Conservation (phyloP, 2,888 invertebrate species). For the Tholera decimalis region DNA sequence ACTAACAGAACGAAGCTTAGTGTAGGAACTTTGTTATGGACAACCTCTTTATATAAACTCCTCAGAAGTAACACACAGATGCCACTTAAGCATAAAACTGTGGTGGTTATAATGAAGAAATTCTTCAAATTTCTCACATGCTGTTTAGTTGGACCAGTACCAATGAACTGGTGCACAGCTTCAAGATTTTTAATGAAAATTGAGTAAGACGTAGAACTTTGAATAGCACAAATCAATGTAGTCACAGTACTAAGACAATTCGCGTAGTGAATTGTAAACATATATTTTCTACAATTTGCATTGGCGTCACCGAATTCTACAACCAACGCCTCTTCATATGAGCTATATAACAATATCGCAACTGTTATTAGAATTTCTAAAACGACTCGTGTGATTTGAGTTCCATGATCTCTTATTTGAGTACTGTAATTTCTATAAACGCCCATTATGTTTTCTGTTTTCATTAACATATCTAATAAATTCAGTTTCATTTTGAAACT, state of each 20-base stretch:
- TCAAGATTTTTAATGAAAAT: slow-evolving; percentile 1
- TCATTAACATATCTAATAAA: slow-evolving; percentile 4
- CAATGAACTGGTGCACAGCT: neutral
- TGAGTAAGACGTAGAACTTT: neutral
- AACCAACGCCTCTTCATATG: no score
- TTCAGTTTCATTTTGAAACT: neutral
- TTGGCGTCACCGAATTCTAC: fast-evolving
- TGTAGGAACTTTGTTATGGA: fast-evolving
- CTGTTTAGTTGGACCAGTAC: neutral
- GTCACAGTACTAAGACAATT: neutral
- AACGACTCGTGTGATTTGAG: neutral
- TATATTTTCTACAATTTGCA: no score
- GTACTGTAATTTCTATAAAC: slow-evolving; percentile 20
- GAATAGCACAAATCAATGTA: neutral
- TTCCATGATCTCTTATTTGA: neutral
- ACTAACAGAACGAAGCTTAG: neutral
- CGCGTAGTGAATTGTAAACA: neutral
- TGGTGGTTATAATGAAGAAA: neutral
- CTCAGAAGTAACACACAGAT: neutral
- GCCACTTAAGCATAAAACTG: neutral
- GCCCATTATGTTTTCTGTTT: slow-evolving; percentile 28
- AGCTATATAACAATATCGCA: neutral
- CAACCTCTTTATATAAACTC: fast-evolving
- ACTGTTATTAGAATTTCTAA: slow-evolving; percentile 1
- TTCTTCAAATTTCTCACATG: slow-evolving; percentile 3